Percentiles rank a stretch among this genome's conserved stretches.
These are phyloP conservation scores for Gobius niger DNA, from an alignment of 2,113 vertebrate species.

Conservation along the genomic window DNA sequence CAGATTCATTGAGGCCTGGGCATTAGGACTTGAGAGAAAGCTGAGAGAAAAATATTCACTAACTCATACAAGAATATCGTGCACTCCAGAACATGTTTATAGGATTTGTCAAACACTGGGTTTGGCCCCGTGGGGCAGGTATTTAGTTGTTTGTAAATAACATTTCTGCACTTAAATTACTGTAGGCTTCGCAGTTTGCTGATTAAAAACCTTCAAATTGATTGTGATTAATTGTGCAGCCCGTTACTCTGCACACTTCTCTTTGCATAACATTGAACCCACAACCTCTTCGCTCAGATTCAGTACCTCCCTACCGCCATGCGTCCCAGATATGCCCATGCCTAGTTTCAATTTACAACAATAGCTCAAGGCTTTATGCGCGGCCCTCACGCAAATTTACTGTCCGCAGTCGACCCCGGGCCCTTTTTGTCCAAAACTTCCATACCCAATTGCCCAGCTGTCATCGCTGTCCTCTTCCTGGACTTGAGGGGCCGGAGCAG, in stretches of 20 bases:
- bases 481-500: constrained; percentile 47
- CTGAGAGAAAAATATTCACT: no score
- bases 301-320: background rate
- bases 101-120: no score
- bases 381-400: constrained; percentile 18
- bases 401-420: constrained; percentile 4
- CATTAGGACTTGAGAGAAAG: no score
- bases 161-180: no score
- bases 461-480: constrained; percentile 19
- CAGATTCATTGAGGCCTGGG: no score
- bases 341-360: constrained; percentile 11
- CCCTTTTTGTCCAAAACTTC: constrained; percentile 11
- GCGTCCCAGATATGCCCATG: background rate
- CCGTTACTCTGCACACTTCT: background rate
- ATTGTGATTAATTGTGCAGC: no score
- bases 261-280: background rate
- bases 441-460: constrained; percentile 29
- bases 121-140: no score
- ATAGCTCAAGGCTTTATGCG: constrained; percentile 18
- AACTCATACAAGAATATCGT: no score
- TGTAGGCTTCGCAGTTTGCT: no score
- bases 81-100: no score
- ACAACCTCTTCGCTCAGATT: background rate
- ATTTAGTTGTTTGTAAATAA: no score
- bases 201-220: no score